Evolutionary conservation across 2,888 invertebrate genomes (phyloP), one percentile per base, ranked within the genome.

Genomic region (Odontocerum albicorne): DNA sequence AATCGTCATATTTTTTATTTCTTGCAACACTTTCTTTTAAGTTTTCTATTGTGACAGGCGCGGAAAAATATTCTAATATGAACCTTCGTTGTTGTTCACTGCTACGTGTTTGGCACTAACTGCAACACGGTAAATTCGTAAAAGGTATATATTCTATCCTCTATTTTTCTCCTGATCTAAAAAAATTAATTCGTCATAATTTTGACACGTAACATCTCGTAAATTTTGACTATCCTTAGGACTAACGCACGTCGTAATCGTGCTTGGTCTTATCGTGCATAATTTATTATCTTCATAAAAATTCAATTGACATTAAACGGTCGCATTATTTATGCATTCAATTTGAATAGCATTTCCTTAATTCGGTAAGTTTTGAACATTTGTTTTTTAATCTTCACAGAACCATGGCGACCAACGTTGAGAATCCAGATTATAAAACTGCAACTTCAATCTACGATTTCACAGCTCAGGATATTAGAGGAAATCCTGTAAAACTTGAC

Each of bases 391-490:
- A 22, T 27, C 21, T 39, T 55, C 52, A 13, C 49, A 60, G 60
- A 38, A 46, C 42, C 20, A 60, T 60, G 57, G 57, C 57, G n/a
- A 22, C 45, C 7, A 13, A 40, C 15, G 31, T 43, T 7, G 62
- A 72, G 68, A 60, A 59, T 36, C 62, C 64, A 36, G 82, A 85
- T 66, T 85, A 81, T 69, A 85, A 89, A 70, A 74, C 73, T 47
- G 90, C 89, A 2, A 75, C 71, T 42, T 86, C 89, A 32, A 86
- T 94, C 51, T 88, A 93, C 68, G 89, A 91, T 62, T 94, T 94
- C 67, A 84, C 81, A 12, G 92, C 82, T 2, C 86, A 84, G 58
- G 87, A 90, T 65, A 90, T 93, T 62, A 89, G 90, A 69, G 94
- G 92, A 3, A 84, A 92, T 67, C 84, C 85, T 32, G 86, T 93